These are phyloP conservation scores for Accipiter cooperii DNA, from an alignment of 2,113 vertebrate species.

Conservation along the genomic window DNA sequence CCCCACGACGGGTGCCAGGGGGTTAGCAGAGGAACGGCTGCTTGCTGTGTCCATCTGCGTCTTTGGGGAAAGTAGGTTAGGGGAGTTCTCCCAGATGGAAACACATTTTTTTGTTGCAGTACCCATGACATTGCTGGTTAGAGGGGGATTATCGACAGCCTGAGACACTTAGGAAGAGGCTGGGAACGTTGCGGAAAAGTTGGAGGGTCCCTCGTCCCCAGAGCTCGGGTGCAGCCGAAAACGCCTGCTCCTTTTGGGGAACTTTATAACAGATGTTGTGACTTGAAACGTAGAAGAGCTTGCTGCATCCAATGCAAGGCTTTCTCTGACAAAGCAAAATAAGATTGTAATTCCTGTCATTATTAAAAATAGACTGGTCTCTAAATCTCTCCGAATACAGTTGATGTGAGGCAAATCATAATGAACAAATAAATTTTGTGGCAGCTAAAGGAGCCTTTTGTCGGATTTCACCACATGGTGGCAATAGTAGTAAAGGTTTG, in stretches of 20 bases:
- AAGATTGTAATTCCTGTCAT: neutral
- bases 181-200: neutral
- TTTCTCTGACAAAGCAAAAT: neutral
- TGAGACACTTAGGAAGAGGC: neutral
- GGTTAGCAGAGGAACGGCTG: neutral
- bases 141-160: neutral
- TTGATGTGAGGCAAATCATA: neutral
- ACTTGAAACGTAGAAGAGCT: neutral
- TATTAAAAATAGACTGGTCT: neutral
- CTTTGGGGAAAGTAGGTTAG: neutral
- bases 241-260: neutral
- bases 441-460: neutral
- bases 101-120: neutral
- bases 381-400: neutral
- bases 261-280: neutral
- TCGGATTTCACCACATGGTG: slow-evolving; percentile 46
- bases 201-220: neutral
- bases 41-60: neutral
- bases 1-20: neutral
- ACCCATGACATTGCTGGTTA: neutral
- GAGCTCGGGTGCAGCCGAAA: neutral
- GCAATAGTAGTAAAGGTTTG: slow-evolving; percentile 64
- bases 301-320: neutral
- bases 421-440: neutral
- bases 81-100: neutral